These are phyloP conservation scores for Panagrolaimus sp. DNA, from an alignment of 1,140 invertebrate species.

Conservation along the genomic window DNA sequence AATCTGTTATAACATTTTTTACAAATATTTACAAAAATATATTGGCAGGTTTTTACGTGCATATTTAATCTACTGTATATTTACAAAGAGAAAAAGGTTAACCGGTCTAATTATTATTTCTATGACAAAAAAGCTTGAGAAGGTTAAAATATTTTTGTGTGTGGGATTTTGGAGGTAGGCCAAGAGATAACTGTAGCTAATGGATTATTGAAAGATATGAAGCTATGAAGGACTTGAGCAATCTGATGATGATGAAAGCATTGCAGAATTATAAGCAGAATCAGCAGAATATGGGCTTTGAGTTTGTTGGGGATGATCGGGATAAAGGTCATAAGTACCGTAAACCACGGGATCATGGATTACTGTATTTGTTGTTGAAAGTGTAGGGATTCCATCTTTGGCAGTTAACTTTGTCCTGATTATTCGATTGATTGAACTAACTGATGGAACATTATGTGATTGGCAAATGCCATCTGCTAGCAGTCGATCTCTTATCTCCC, in stretches of 20 bases:
- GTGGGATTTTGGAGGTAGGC: too few relatives aligned
- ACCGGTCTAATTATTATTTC: too few relatives aligned
- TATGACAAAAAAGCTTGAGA: too few relatives aligned
- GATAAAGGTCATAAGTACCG: neutral
- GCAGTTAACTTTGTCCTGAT: neutral
- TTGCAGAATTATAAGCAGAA: slow-evolving; percentile 1
- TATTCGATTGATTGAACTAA: slow-evolving; percentile 31
- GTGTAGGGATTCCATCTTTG: neutral
- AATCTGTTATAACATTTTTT: too few relatives aligned
- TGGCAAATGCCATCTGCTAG: slow-evolving; percentile 30
- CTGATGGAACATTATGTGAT: slow-evolving; percentile 35
- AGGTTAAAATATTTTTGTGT: too few relatives aligned
- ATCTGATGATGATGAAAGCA: slow-evolving; percentile 10
- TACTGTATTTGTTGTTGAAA: neutral
- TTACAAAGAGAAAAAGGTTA: too few relatives aligned
- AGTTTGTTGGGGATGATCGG: neutral
- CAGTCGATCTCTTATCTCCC: slow-evolving; percentile 39
- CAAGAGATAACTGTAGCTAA: too few relatives aligned
- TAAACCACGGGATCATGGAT: neutral
- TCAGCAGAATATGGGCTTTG: neutral
- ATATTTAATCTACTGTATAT: too few relatives aligned
- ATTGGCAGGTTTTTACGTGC: too few relatives aligned
- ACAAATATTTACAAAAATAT: too few relatives aligned
- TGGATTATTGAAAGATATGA: too few relatives aligned
- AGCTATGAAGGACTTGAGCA: neutral